Evolutionary conservation across 2,113 vertebrate species (phyloP), one percentile per base, ranked within the genome.

Genomic region (Ciconia stormi): DNA sequence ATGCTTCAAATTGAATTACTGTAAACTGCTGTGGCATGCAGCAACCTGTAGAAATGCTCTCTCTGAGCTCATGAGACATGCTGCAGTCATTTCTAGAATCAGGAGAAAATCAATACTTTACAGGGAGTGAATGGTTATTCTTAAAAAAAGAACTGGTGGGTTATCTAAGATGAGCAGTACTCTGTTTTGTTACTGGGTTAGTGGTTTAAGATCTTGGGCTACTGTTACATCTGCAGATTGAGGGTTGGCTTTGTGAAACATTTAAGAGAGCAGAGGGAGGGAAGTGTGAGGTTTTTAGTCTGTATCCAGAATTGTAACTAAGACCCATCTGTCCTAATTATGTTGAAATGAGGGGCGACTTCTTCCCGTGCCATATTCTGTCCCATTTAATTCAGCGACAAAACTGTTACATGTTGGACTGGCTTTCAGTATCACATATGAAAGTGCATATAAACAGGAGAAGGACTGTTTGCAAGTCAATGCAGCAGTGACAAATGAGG

Each of bases 1-100:
- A 69, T 74, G 80, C 59, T 95, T 90, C 93, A 90, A 46, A 94
- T 36, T 71, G 84, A 94, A 90, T 97, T 97, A 94, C 69, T 82
- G 58, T 65, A 86, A 96, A 90, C 47, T 87, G 70, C 86, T 88
- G 65, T 89, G 76, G 86, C 82, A 85, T 84, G 85, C 94, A 95
- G 85, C 87, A 95, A 72, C 89, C 77, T 89, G 71, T 89, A 71
- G 89, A 95, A 97, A 71, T 52, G 73, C 38, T 59, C 49, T 92
- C 46, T 86, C 74, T 77, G 53, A 92, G 89, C 62, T 89, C 47
- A 5, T 82, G 80, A 82, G 87, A 74, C 52, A 22, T 80, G 63
- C 87, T 81, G 80, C 63, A 90, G 85, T 92, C 72, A 85, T 95
- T 94, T 90, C 85, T 76, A 77, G 66, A 91, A 96, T 74, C 82